Conservation (phyloP, 2,888 invertebrate species). For the Adelphocoris suturalis region DNA sequence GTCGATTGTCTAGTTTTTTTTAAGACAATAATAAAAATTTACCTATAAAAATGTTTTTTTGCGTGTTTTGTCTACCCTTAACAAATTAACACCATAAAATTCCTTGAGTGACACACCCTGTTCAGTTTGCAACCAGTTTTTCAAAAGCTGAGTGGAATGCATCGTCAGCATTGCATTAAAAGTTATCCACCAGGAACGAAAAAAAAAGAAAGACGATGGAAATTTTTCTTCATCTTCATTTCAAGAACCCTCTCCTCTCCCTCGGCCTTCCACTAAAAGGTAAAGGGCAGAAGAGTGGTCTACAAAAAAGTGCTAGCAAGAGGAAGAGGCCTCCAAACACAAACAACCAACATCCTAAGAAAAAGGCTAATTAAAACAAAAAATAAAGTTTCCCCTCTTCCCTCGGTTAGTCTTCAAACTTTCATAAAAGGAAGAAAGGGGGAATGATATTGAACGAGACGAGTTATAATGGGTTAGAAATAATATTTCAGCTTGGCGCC, state of each 20-base stretch:
- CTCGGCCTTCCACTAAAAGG: neutral
- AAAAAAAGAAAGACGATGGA: neutral
- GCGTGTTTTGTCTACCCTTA: too few species aligned
- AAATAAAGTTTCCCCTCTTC: slow-evolving; percentile 41
- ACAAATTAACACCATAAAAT: too few species aligned
- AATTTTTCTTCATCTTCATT: slow-evolving; percentile 3
- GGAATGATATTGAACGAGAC: slow-evolving; percentile 57
- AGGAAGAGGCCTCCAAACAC: slow-evolving; percentile 58
- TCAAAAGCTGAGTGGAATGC: slow-evolving; percentile 16
- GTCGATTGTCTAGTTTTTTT: too few species aligned
- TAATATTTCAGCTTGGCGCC: slow-evolving; percentile 60
- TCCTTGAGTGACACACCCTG: too few species aligned
- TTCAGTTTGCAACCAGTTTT: neutral
- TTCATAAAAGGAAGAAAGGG: slow-evolving; percentile 55
- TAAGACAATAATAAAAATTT: too few species aligned
- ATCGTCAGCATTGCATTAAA: slow-evolving; percentile 53
- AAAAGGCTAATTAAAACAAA: slow-evolving; percentile 69
- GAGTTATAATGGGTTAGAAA: slow-evolving; percentile 45
- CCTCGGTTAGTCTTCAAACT: slow-evolving; percentile 51
- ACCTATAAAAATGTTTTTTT: too few species aligned
- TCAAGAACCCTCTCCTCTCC: neutral
- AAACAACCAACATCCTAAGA: slow-evolving; percentile 60
- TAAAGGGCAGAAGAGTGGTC: slow-evolving; percentile 37
- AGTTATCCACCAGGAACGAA: neutral
- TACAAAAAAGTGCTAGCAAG: neutral